phyloP scores from a whole-genome alignment of 2,888 invertebrate genomes.

The Brenthis daphne region DNA sequence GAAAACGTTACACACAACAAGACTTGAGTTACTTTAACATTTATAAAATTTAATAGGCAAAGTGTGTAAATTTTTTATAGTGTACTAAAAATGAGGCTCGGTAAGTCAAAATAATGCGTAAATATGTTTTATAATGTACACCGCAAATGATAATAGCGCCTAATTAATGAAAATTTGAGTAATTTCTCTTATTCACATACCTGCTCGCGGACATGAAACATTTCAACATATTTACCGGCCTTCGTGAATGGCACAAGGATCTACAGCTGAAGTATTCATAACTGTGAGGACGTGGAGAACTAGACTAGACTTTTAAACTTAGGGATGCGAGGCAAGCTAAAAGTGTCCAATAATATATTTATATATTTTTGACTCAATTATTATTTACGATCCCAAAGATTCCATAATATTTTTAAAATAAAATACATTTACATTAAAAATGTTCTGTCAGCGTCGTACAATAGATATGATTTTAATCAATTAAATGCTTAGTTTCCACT shows the following conservation, averaged over 20 bases:
- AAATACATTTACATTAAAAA: too few relatives aligned
- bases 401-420: too few relatives aligned
- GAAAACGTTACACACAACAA: too few relatives aligned
- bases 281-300: constrained; percentile 55
- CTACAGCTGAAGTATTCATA: constrained; percentile 66
- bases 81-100: not conserved
- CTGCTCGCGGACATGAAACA: constrained; percentile 32
- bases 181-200: constrained; percentile 28
- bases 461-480: not conserved
- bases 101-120: not conserved
- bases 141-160: constrained; percentile 22
- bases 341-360: not conserved
- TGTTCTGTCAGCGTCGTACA: not conserved
- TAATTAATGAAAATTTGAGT: constrained; percentile 35
- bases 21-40: too few relatives aligned
- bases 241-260: constrained; percentile 34
- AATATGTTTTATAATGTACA: not conserved
- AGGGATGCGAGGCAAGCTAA: constrained; percentile 46
- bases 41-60: too few relatives aligned
- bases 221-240: constrained; percentile 33
- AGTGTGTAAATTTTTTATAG: too few relatives aligned
- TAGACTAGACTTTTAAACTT: constrained; percentile 54
- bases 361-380: too few relatives aligned
- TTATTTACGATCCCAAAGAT: too few relatives aligned
- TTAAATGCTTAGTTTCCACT: too few relatives aligned